A percentile compares a stretch with the other conserved stretches of the same genome.
Evolutionary conservation across 2,113 vertebrate genomes (phyloP).

Genomic region (Xyrauchen texanus): DNA sequence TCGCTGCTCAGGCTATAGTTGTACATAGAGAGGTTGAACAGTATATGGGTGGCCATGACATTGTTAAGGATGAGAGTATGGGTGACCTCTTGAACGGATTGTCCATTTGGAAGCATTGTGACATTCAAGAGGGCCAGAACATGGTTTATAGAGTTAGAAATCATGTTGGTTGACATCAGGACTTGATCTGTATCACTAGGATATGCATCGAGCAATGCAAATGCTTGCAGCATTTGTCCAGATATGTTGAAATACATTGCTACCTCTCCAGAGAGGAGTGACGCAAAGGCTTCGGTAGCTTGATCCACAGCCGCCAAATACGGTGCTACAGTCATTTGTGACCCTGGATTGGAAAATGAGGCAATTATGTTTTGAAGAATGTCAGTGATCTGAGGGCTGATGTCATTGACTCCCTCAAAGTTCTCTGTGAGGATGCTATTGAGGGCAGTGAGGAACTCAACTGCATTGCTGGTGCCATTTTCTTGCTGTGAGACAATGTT

Average conservation of each 20-base stretch:
- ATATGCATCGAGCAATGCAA: constrained; percentile 42
- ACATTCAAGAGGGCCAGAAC: constrained; percentile 15
- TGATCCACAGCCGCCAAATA: constrained; percentile 50
- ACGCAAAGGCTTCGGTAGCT: constrained; percentile 31
- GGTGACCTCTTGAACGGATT: constrained; percentile 29
- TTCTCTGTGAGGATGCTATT: constrained; percentile 50
- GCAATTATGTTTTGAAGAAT: constrained; percentile 47
- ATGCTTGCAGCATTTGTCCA: constrained; percentile 50
- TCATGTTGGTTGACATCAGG: constrained; percentile 28
- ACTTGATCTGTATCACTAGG: constrained; percentile 48
- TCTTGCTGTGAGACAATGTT: constrained; percentile 8
- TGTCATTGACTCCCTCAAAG: constrained; percentile 22
- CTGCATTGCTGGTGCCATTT: constrained; percentile 23
- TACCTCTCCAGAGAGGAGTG: constrained; percentile 46
- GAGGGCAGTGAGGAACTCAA: constrained; percentile 40
- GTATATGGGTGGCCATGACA: constrained; percentile 44
- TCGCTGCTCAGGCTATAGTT: constrained; percentile 32
- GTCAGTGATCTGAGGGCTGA: constrained; percentile 18
- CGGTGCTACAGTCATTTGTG: constrained; percentile 25
- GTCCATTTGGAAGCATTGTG: constrained; percentile 36
- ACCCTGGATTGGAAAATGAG: constrained; percentile 27
- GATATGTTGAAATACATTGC: constrained; percentile 53
- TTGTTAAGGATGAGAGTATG: constrained; percentile 47
- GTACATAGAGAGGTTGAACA: constrained; percentile 53
- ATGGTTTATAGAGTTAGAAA: constrained; percentile 44